Conservation (phyloP, 2,888 invertebrate genomes). For the Pristionchus entomophagus region DNA sequence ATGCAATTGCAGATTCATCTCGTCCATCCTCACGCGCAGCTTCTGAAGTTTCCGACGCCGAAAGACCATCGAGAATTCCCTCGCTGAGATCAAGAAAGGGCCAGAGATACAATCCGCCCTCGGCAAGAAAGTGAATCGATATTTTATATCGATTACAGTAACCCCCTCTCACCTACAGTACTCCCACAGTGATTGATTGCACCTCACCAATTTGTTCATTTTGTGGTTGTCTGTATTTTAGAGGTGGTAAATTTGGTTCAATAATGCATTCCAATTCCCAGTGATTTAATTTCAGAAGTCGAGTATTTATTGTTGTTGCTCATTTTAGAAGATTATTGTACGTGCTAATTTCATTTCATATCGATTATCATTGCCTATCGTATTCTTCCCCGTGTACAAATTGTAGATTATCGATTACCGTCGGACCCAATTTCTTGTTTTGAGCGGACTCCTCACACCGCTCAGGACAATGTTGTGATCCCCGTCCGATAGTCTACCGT, state of each 20-base stretch:
- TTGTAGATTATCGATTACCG: background rate
- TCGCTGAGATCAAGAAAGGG: constrained; percentile 68
- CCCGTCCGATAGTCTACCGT: background rate
- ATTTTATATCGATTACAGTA: constrained; percentile 35
- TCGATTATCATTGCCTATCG: constrained; percentile 11
- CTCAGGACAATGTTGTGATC: background rate
- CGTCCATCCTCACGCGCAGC: constrained; percentile 66
- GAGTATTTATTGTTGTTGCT: constrained; percentile 36
- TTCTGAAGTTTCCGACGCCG: constrained; percentile 56
- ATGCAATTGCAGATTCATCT: constrained; percentile 50
- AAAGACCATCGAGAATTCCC: constrained; percentile 66
- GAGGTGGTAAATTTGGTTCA: background rate
- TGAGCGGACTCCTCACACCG: constrained; percentile 21
- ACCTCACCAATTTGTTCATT: background rate
- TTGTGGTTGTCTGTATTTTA: background rate
- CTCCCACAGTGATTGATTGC: background rate
- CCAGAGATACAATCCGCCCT: constrained; percentile 47
- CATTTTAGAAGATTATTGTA: constrained; percentile 11
- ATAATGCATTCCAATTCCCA: background rate
- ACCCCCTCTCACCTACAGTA: background rate
- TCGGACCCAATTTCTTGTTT: background rate
- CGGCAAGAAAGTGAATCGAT: constrained; percentile 44
- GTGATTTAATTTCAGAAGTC: constrained; percentile 29
- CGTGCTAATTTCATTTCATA: background rate
- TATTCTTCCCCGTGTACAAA: background rate